phyloP scores from a whole-genome alignment of 2,797 vertebrate genomes.

The Pterois miles region DNA sequence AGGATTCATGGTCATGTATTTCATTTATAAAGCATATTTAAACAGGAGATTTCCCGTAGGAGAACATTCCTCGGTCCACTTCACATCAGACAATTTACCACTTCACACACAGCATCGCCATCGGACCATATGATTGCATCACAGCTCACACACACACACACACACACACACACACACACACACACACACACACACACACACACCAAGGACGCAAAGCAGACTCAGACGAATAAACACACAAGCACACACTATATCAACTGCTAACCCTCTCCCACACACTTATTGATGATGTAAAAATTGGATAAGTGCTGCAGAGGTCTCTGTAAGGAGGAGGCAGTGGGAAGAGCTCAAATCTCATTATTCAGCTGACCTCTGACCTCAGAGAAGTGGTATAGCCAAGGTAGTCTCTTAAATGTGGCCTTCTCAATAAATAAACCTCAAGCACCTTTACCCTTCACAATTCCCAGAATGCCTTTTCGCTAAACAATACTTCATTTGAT shows the following conservation, averaged over 20 bases:
- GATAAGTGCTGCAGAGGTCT: conserved; percentile 50
- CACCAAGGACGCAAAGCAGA: conserved; percentile 33
- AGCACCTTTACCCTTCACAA: background rate
- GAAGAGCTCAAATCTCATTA: conserved; percentile 62
- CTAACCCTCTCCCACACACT: conserved; percentile 37
- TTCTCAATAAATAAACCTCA: conserved; percentile 17
- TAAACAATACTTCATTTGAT: conserved; percentile 9
- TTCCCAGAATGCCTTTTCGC: background rate
- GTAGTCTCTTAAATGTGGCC: conserved; percentile 20
- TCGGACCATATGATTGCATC: conserved; percentile 47
- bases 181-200: background rate
- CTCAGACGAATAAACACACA: conserved; percentile 35
- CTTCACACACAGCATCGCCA: conserved; percentile 38
- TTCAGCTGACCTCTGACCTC: conserved; percentile 62
- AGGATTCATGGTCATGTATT: conserved; percentile 33
- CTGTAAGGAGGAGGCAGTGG: conserved; percentile 20
- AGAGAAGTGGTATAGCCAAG: background rate
- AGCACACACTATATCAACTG: conserved; percentile 31
- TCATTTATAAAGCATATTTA: conserved; percentile 53
- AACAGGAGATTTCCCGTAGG: conserved; percentile 51
- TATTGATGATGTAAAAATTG: conserved; percentile 55
- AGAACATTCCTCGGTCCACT: conserved; percentile 53
- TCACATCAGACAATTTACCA: conserved; percentile 55
- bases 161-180: conserved; percentile 12
- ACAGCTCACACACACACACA: conserved; percentile 6